phyloP scores from a whole-genome alignment of 2,888 invertebrate species.

The Margaritifera margaritifera region DNA sequence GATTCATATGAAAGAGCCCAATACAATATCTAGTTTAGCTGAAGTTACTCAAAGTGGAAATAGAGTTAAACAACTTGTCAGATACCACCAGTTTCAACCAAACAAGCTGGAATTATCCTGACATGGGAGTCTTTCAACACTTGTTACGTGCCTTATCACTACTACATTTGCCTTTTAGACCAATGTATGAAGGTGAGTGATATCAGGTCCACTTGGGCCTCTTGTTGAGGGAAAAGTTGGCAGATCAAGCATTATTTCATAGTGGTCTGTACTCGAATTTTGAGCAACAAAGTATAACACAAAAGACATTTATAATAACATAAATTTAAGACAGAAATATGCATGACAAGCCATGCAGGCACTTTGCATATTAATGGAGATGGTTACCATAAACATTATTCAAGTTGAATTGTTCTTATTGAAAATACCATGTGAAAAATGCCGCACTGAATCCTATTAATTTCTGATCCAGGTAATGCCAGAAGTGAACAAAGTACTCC shows the following conservation, averaged over 20 bases:
- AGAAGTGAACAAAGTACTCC: constrained; percentile 90
- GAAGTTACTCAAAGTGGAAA: background rate
- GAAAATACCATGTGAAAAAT: no score
- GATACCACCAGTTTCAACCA: background rate
- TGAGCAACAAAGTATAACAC: no score
- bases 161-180: background rate
- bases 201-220: background rate
- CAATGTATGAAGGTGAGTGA: background rate
- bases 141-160: no score
- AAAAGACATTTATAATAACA: no score
- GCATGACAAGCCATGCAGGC: no score
- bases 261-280: background rate
- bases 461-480: constrained; percentile 79
- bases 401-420: no score
- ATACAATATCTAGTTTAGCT: background rate
- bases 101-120: background rate
- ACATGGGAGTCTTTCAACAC: no score
- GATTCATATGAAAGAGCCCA: background rate
- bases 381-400: no score
- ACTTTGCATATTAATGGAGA: no score
- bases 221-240: background rate
- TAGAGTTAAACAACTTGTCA: background rate
- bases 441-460: background rate
- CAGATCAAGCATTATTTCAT: background rate
- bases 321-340: no score